A percentile compares a stretch with the other conserved stretches of the same genome.
These are phyloP conservation scores for Agrotis clavis DNA, from an alignment of 2,888 invertebrate species.

Conservation along the genomic window DNA sequence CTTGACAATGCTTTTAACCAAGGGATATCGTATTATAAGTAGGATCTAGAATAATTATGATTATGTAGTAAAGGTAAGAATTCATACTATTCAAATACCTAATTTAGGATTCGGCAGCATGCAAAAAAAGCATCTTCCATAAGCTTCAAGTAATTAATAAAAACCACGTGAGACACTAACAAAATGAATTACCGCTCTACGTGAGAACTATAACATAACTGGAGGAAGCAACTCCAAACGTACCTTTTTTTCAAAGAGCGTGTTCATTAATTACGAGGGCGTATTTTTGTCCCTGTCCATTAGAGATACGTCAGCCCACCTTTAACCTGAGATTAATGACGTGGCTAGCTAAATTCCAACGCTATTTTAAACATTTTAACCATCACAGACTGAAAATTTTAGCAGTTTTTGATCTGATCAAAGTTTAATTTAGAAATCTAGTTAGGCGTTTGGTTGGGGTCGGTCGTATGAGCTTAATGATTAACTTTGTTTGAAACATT, in stretches of 20 bases:
- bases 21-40: too few species aligned
- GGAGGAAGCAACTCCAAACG: slow-evolving; percentile 38
- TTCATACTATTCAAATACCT: neutral
- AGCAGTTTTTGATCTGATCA: slow-evolving; percentile 39
- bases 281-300: slow-evolving; percentile 88
- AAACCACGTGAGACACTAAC: slow-evolving; percentile 7
- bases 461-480: slow-evolving; percentile 23
- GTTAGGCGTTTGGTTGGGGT: slow-evolving; percentile 14
- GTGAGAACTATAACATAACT: slow-evolving; percentile 49
- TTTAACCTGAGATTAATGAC: slow-evolving; percentile 85
- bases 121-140: neutral
- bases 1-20: too few species aligned
- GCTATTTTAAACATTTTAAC: slow-evolving; percentile 68
- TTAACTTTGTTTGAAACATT: slow-evolving; percentile 41
- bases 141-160: slow-evolving; percentile 1
- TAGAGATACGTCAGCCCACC: slow-evolving; percentile 83
- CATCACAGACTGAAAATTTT: slow-evolving; percentile 35
- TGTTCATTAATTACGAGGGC: slow-evolving; percentile 83
- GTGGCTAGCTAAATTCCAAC: slow-evolving; percentile 67
- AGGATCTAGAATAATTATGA: too few species aligned
- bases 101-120: neutral
- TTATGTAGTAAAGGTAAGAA: too few species aligned
- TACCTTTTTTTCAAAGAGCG: slow-evolving; percentile 70
- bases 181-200: slow-evolving; percentile 38
- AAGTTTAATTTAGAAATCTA: slow-evolving; percentile 48